These are phyloP conservation scores for Nephrotoma appendiculata DNA, from an alignment of 2,888 invertebrate species.

Conservation along the genomic window DNA sequence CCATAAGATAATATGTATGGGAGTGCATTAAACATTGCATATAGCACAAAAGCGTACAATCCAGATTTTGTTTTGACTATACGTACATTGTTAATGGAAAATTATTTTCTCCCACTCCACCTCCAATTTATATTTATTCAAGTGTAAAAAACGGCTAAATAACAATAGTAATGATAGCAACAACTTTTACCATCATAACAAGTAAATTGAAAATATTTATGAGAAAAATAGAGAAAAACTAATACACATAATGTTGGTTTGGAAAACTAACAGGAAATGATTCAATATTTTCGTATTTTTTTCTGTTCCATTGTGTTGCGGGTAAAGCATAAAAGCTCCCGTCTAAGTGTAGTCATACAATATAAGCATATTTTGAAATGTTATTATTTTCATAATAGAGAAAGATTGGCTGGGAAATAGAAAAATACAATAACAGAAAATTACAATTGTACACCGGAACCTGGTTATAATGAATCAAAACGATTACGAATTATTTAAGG, in stretches of 20 bases:
- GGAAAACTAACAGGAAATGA: neutral
- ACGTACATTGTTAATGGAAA: neutral
- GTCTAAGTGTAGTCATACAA: neutral
- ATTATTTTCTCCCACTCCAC: neutral
- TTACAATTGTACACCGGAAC: neutral
- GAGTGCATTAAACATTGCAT: too few relatives aligned
- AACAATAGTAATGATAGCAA: neutral
- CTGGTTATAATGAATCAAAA: neutral
- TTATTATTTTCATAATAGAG: neutral
- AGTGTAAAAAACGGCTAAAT: neutral
- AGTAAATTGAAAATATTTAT: neutral
- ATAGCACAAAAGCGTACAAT: too few relatives aligned
- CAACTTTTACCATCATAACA: neutral
- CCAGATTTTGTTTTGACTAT: neutral
- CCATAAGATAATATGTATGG: too few relatives aligned
- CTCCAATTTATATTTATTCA: neutral
- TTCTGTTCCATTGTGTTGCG: neutral
- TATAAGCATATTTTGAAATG: neutral
- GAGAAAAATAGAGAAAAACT: neutral
- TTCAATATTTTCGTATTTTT: neutral
- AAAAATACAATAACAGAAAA: neutral
- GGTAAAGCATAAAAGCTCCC: neutral
- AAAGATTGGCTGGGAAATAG: neutral
- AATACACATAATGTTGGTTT: neutral
- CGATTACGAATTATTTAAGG: neutral